Conservation (phyloP, 2,113 vertebrate genomes). For the Rutilus rutilus region DNA sequence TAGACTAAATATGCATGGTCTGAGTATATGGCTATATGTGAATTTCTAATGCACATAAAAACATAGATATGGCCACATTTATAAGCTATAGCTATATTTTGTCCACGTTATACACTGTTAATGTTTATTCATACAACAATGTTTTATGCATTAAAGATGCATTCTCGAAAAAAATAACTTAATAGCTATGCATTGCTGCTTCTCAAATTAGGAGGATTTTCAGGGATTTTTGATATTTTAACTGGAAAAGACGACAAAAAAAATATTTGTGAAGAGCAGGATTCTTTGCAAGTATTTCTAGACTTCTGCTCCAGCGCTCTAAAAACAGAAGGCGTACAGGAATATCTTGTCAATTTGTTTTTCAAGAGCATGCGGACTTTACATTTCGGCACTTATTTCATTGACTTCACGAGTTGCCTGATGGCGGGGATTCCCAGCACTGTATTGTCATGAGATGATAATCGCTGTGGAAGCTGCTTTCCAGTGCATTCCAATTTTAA, state of each 20-base stretch:
- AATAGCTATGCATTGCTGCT: not conserved
- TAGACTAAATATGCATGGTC: not conserved
- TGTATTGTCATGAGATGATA: not conserved
- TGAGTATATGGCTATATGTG: not conserved
- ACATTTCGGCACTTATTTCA: not conserved
- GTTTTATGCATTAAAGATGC: not conserved
- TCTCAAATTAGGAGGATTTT: not conserved
- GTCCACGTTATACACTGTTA: too few relatives aligned
- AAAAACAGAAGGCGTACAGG: not conserved
- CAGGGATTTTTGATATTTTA: not conserved
- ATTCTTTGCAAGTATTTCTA: not conserved
- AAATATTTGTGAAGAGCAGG: not conserved
- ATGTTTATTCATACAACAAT: not conserved
- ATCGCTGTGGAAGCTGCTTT: not conserved
- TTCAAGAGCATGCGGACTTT: constrained; percentile 8
- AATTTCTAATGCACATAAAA: not conserved
- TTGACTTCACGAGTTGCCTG: not conserved
- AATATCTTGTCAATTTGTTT: not conserved
- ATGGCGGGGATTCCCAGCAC: not conserved
- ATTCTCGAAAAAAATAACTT: not conserved
- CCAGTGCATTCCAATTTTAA: not conserved
- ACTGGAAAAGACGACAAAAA: not conserved
- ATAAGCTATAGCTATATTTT: not conserved
- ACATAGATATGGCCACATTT: not conserved
- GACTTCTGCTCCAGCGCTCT: not conserved